These are phyloP conservation scores for Telmatherina bonti DNA, from an alignment of 2,797 vertebrate species.

Conservation along the genomic window DNA sequence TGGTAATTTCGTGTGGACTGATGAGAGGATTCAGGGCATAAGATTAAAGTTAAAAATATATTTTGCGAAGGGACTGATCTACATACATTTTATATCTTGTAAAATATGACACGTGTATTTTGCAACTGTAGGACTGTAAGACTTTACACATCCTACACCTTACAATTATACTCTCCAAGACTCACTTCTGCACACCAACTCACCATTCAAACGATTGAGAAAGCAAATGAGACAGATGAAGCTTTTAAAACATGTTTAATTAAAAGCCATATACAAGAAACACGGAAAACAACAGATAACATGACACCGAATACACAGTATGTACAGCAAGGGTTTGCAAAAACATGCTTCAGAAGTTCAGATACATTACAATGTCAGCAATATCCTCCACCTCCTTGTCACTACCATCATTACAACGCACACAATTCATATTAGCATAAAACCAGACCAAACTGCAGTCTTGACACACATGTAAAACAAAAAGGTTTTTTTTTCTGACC, in stretches of 20 bases:
- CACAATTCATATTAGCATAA: conserved; percentile 76
- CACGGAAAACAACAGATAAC: conserved; percentile 76
- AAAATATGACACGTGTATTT: no score
- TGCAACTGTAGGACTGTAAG: no score
- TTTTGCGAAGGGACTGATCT: no score
- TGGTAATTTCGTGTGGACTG: neutral
- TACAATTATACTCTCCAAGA: neutral
- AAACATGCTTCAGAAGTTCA: conserved; percentile 84
- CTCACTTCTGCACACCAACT: no score
- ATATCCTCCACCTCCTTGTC: conserved; percentile 57
- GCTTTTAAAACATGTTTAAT: conserved; percentile 77
- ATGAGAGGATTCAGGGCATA: neutral
- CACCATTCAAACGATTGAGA: neutral
- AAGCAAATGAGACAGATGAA: neutral
- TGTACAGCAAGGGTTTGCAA: conserved; percentile 83
- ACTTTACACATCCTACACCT: no score
- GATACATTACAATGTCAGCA: conserved; percentile 78
- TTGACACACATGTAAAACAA: conserved; percentile 64
- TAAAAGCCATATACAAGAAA: conserved; percentile 82
- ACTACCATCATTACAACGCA: conserved; percentile 72
- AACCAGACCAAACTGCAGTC: conserved; percentile 69
- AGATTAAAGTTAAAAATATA: neutral
- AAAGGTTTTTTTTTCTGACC: conserved; percentile 63
- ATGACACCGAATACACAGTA: conserved; percentile 80
- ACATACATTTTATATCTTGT: no score